Evolutionary conservation across 2,888 invertebrate genomes (phyloP).

Genomic region (Perithous albicinctus): DNA sequence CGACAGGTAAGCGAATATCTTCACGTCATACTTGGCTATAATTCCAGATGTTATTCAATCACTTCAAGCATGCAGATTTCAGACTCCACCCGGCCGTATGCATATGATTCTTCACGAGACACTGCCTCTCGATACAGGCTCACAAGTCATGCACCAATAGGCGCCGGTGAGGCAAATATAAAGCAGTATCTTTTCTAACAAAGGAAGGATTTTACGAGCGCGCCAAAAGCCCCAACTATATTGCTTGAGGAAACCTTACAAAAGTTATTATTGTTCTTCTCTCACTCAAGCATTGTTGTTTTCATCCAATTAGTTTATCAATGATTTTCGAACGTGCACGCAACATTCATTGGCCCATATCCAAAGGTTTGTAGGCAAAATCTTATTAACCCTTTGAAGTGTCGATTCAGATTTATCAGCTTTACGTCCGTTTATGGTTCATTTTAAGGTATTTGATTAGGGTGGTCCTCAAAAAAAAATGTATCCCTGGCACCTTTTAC

Average conservation of each 20-base stretch:
- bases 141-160: constrained; percentile 78
- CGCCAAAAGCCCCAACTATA: constrained; percentile 49
- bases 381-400: no score
- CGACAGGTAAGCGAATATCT: no score
- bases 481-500: no score
- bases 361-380: no score
- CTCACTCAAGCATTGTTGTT: constrained; percentile 3
- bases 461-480: no score
- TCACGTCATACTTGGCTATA: constrained; percentile 12
- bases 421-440: no score
- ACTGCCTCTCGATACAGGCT: constrained; percentile 72
- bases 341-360: no score
- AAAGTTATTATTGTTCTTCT: constrained; percentile 16
- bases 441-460: no score
- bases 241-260: constrained; percentile 12
- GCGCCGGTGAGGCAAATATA: constrained; percentile 75
- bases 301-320: constrained; percentile 16
- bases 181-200: constrained; percentile 71
- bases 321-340: no score
- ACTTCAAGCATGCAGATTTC: constrained; percentile 59
- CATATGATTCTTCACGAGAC: constrained; percentile 75
- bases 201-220: constrained; percentile 68
- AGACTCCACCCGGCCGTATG: constrained; percentile 41
- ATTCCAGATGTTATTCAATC: constrained; percentile 47
- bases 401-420: no score